phyloP scores from a whole-genome alignment of 2,888 invertebrate species.

The Drosophila mercatorum region DNA sequence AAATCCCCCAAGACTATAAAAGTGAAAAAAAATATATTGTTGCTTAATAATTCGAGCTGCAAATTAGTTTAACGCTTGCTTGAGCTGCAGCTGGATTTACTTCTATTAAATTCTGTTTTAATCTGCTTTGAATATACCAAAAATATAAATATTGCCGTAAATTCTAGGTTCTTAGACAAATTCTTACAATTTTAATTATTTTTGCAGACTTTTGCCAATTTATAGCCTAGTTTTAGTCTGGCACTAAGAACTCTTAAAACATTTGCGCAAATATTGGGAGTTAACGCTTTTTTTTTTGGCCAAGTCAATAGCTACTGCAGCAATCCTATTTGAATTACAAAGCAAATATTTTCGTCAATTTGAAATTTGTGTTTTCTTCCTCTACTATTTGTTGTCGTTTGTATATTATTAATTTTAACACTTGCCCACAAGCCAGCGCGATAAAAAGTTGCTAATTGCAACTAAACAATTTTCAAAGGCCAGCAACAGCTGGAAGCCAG shows the following conservation, averaged over 20 bases:
- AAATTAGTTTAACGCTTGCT: neutral
- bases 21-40: neutral
- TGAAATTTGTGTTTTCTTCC: slow-evolving; percentile 17
- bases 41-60: neutral
- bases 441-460: slow-evolving; percentile 55
- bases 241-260: slow-evolving; percentile 2
- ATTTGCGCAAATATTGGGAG: slow-evolving; percentile 54
- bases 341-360: slow-evolving; percentile 31
- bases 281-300: slow-evolving; percentile 16
- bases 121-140: no score
- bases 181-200: neutral
- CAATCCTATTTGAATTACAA: slow-evolving; percentile 4
- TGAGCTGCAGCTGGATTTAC: neutral
- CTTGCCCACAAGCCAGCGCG: slow-evolving; percentile 34
- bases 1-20: neutral
- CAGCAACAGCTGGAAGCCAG: slow-evolving; percentile 12
- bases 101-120: no score
- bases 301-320: neutral
- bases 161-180: no score
- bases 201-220: no score
- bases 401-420: slow-evolving; percentile 58
- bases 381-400: slow-evolving; percentile 1
- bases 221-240: neutral
- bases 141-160: no score
- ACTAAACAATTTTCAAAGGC: slow-evolving; percentile 35